phyloP scores from a whole-genome alignment of 2,113 vertebrate species.

The Ictidomys tridecemlineatus region DNA sequence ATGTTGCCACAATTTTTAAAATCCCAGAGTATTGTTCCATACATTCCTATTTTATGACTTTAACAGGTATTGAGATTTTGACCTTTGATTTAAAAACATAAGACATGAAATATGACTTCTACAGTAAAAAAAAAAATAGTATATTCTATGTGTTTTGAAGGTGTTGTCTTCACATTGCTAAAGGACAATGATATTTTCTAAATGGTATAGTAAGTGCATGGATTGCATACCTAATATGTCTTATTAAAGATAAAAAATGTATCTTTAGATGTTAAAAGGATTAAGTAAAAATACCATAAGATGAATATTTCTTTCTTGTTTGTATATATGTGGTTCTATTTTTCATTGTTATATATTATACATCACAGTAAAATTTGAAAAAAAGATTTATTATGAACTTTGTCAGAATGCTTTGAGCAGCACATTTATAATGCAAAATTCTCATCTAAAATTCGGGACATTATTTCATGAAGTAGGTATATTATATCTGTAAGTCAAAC shows the following conservation, averaged over 20 bases:
- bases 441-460: slow-evolving; percentile 87
- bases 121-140: slow-evolving; percentile 67
- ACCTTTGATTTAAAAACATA: slow-evolving; percentile 81
- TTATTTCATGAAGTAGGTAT: slow-evolving; percentile 85
- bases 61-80: slow-evolving; percentile 65
- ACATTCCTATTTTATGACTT: slow-evolving; percentile 68
- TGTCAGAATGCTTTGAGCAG: slow-evolving; percentile 84
- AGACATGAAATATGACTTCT: slow-evolving; percentile 76
- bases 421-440: slow-evolving; percentile 88
- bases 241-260: slow-evolving; percentile 61
- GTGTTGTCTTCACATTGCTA: slow-evolving; percentile 18
- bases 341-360: slow-evolving; percentile 86
- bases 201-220: slow-evolving; percentile 63
- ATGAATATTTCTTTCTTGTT: slow-evolving; percentile 79
- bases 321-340: slow-evolving; percentile 72
- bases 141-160: slow-evolving; percentile 68
- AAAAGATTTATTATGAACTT: slow-evolving; percentile 85
- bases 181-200: slow-evolving; percentile 50
- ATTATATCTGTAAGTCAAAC: slow-evolving; percentile 66
- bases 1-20: slow-evolving; percentile 66
- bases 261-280: slow-evolving; percentile 74
- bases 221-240: slow-evolving; percentile 64
- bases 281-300: slow-evolving; percentile 69
- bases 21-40: slow-evolving; percentile 21
- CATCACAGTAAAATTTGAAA: slow-evolving; percentile 86